These are phyloP conservation scores for Varecia variegata DNA, from an alignment of 2,797 vertebrate genomes.

Conservation along the genomic window DNA sequence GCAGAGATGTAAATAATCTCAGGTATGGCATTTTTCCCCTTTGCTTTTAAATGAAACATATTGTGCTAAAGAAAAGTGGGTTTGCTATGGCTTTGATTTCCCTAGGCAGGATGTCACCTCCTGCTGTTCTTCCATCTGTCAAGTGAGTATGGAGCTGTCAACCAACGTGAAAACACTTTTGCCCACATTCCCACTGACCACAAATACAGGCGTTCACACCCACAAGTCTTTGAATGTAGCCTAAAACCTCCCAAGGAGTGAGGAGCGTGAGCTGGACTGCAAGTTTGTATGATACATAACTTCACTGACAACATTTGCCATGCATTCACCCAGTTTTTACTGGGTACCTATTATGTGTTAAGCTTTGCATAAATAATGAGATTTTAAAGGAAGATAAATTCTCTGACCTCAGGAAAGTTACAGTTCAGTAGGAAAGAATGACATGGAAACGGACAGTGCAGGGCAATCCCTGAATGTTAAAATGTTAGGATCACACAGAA, in stretches of 20 bases:
- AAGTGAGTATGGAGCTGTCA: slow-evolving; percentile 9
- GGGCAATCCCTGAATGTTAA: background rate
- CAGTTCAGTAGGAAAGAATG: background rate
- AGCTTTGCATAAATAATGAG: background rate
- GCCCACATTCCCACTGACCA: background rate
- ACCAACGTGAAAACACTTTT: slow-evolving; percentile 20
- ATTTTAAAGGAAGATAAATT: background rate
- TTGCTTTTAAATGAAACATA: slow-evolving; percentile 22
- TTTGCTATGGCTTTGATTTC: slow-evolving; percentile 35
- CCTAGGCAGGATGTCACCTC: slow-evolving; percentile 30
- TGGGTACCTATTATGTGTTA: background rate
- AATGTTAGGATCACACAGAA: background rate
- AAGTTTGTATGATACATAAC: background rate
- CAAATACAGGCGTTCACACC: background rate
- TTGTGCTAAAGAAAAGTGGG: background rate
- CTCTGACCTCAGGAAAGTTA: background rate
- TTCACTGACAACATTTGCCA: background rate
- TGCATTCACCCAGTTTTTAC: background rate
- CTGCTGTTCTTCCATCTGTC: slow-evolving; percentile 42
- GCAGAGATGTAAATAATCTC: background rate
- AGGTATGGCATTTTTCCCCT: background rate
- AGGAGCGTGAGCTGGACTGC: too few species aligned
- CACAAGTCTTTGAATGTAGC: background rate
- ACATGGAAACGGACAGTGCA: background rate
- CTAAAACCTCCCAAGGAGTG: background rate